Evolutionary conservation across 2,888 invertebrate species (phyloP), one percentile per base, ranked within the genome.

Genomic region (Pristionchus japonicus): DNA sequence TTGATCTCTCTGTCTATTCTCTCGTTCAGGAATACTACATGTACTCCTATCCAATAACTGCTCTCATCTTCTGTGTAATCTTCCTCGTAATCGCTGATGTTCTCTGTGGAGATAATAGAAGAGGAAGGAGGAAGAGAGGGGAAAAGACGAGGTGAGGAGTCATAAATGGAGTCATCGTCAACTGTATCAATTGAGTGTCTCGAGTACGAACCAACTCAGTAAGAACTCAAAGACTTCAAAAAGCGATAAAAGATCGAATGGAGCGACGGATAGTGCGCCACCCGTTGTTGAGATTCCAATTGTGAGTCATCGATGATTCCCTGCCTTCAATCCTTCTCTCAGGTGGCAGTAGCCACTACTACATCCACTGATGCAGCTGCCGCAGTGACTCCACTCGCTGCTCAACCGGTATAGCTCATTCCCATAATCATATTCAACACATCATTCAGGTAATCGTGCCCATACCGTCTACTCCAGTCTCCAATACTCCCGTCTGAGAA

Each of bases 221-320:
- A 74, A 74, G n/a, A 40, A 20, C 4, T 77, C 77, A 27, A 77
- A 77, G 27, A 77, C 77, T n/a, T 77, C 77, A 20, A 77, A 77
- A 27, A 77, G 77, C 27, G 23, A 23, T 20, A 77, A 77, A 40
- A 77, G 37, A 15, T 17, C 43, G 23, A 34, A 47, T 23, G 70
- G 37, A 70, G 37, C 70, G 15, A 43, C n/a, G 9, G 77, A 43
- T 6, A 43, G 43, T 47, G 31, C 13, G 11, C 13, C 67, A 15
- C 43, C 47, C 43, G n/a, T 27, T 13, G 27, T 43, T 77, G 43
- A 77, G 23, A 47, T 43, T 43, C 77, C 40, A 43, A 77, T 27
- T 40, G 74, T 74, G 11, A 23, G 11, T 74, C 1, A 40, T 23
- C n/a, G 11, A 0, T 40, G 2, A 20, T 23, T 40, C 11, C 40